Evolutionary conservation across 2,888 invertebrate species (phyloP).

Genomic region (Quadroppia sp.): DNA sequence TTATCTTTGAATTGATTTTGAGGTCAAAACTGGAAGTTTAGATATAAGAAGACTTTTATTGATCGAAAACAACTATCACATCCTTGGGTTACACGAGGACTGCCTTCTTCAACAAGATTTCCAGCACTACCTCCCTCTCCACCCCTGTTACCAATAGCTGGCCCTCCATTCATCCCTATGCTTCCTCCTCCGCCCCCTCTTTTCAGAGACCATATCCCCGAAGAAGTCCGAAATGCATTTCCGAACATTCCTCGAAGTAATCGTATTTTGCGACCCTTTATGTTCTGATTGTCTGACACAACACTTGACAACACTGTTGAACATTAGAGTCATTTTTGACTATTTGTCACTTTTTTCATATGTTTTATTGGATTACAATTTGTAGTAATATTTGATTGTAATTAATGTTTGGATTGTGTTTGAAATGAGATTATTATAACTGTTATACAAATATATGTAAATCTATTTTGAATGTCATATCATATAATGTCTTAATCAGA

Average conservation of each 20-base stretch:
- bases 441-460: too few relatives aligned
- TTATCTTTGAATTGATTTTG: neutral
- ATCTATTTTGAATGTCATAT: too few relatives aligned
- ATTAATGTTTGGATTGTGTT: too few relatives aligned
- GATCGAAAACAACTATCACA: constrained; percentile 13
- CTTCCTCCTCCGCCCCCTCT: constrained; percentile 37
- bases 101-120: neutral
- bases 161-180: constrained; percentile 37
- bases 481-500: too few relatives aligned
- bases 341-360: too few relatives aligned
- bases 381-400: too few relatives aligned
- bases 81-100: constrained; percentile 12
- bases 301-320: too few relatives aligned
- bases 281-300: neutral
- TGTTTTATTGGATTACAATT: too few relatives aligned
- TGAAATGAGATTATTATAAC: too few relatives aligned
- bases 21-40: constrained; percentile 38
- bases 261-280: neutral
- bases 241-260: constrained; percentile 5
- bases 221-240: constrained; percentile 7
- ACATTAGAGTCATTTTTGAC: too few relatives aligned
- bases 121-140: constrained; percentile 33
- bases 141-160: constrained; percentile 27
- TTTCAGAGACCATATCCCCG: constrained; percentile 35
- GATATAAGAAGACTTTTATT: constrained; percentile 35